Conservation (phyloP, 2,888 invertebrate genomes). For the Tillus elongatus region DNA sequence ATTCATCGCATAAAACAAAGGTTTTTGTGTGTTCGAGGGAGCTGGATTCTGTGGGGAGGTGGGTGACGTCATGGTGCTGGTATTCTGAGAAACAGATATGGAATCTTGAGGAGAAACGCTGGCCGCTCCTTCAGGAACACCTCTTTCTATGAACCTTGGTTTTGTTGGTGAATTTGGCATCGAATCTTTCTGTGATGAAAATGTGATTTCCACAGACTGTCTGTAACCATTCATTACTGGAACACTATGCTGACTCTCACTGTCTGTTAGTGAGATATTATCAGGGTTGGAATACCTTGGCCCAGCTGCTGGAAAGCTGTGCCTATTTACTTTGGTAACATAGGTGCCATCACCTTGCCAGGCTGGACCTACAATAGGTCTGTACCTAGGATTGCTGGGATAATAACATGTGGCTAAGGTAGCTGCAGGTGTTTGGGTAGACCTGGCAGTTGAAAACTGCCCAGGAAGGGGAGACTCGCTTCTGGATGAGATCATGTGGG, state of each 20-base stretch:
- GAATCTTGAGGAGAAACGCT: slow-evolving; percentile 60
- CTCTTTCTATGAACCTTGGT: slow-evolving; percentile 48
- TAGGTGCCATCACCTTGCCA: slow-evolving; percentile 33
- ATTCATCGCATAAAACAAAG: slow-evolving; percentile 78
- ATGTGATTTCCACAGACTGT: slow-evolving; percentile 25
- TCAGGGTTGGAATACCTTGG: slow-evolving; percentile 31
- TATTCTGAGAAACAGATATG: slow-evolving; percentile 33
- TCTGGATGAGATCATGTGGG: slow-evolving; percentile 33
- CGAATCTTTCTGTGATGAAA: slow-evolving; percentile 29
- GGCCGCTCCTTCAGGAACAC: slow-evolving; percentile 66
- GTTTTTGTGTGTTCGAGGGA: slow-evolving; percentile 42
- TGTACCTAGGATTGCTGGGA: slow-evolving; percentile 30
- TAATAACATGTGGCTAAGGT: slow-evolving; percentile 31
- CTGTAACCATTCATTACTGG: slow-evolving; percentile 30
- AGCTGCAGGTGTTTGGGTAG: slow-evolving; percentile 37
- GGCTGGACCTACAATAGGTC: slow-evolving; percentile 30
- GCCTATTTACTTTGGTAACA: slow-evolving; percentile 33
- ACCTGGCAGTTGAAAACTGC: slow-evolving; percentile 37
- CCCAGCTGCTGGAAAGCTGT: slow-evolving; percentile 33
- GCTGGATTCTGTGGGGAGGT: slow-evolving; percentile 46
- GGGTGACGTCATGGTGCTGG: slow-evolving; percentile 40
- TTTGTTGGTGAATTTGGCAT: slow-evolving; percentile 51
- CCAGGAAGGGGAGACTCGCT: slow-evolving; percentile 40
- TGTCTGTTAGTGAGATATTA: slow-evolving; percentile 34
- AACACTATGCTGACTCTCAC: slow-evolving; percentile 33